Conservation (phyloP, 2,113 vertebrate species). For the Brachypteracias leptosomus region DNA sequence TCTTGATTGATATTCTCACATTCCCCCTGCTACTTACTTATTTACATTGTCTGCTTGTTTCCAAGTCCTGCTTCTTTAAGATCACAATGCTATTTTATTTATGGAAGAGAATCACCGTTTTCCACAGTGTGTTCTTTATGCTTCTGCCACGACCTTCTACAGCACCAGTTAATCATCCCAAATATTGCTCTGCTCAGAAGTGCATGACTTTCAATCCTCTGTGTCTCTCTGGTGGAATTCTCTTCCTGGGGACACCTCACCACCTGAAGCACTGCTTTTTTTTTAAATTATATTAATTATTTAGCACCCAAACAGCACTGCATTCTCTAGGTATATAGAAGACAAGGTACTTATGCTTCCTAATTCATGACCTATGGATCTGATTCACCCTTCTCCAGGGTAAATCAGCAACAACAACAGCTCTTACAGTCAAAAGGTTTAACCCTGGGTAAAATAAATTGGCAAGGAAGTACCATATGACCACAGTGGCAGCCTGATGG, state of each 20-base stretch:
- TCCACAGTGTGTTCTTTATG: constrained; percentile 58
- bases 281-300: constrained; percentile 21
- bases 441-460: neutral
- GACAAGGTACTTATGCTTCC: neutral
- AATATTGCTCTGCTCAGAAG: neutral
- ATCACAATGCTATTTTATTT: constrained; percentile 47
- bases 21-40: constrained; percentile 66
- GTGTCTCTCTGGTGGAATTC: neutral
- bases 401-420: neutral
- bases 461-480: neutral
- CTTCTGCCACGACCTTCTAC: constrained; percentile 48
- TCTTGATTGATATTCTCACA: constrained; percentile 68
- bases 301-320: constrained; percentile 8
- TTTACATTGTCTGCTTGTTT: constrained; percentile 59
- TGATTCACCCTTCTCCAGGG: neutral
- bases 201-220: neutral
- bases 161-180: constrained; percentile 48
- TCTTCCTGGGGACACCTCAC: neutral
- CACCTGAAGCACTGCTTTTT: neutral
- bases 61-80: constrained; percentile 55
- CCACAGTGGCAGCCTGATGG: neutral
- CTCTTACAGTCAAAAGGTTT: neutral
- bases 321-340: neutral
- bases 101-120: constrained; percentile 47
- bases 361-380: neutral